phyloP scores from a whole-genome alignment of 92 coral and sea anemone species.

The Actinostola sp. region DNA sequence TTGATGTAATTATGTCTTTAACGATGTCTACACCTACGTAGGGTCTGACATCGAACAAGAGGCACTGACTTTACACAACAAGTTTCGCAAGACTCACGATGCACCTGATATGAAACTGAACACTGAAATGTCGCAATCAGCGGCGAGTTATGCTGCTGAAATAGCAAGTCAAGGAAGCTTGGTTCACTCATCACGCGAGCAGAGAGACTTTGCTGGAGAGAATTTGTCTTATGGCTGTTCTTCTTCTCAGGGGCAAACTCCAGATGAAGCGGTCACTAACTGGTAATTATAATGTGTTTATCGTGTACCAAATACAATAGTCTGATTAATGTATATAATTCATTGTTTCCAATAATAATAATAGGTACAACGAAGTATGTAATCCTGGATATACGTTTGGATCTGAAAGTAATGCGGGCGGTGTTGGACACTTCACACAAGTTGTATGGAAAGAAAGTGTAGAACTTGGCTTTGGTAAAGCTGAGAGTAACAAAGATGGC shows the following conservation, averaged over 20 bases:
- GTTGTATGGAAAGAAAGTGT: constrained; percentile 76
- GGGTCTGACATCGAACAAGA: constrained; percentile 16
- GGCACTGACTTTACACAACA: constrained; percentile 54
- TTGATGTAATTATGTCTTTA: neutral
- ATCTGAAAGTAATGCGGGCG: constrained; percentile 37
- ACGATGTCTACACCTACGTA: neutral
- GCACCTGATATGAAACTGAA: constrained; percentile 66
- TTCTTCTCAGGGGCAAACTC: constrained; percentile 11
- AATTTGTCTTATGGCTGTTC: constrained; percentile 34
- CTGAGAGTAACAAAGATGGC: constrained; percentile 55
- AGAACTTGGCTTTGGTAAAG: constrained; percentile 74
- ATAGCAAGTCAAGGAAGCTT: constrained; percentile 13
- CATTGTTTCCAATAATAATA: too few relatives aligned
- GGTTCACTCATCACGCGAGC: neutral
- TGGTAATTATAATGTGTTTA: too few relatives aligned
- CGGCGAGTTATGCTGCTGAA: constrained; percentile 58
- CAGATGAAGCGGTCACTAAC: constrained; percentile 24
- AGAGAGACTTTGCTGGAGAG: constrained; percentile 21
- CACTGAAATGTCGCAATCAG: constrained; percentile 66
- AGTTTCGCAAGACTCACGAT: constrained; percentile 66
- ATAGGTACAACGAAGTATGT: constrained; percentile 92
- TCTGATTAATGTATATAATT: too few relatives aligned
- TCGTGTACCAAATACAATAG: too few relatives aligned
- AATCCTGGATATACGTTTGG: constrained; percentile 74
- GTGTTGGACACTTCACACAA: constrained; percentile 81